Conservation (phyloP, 2,888 invertebrate species). For the Xylota sylvarum region DNA sequence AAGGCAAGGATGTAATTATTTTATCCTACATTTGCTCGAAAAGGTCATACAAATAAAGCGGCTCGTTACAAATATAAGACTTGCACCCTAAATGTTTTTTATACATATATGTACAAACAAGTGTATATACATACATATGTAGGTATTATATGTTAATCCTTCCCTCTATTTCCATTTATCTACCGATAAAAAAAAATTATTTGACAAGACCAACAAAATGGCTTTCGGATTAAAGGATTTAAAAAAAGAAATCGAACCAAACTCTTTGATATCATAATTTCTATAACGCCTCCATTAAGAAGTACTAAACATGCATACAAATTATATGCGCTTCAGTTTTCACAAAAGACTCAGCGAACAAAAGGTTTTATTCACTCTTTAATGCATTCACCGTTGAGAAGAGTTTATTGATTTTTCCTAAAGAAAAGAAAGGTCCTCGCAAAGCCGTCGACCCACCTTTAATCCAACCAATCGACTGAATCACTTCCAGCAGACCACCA, state of each 20-base stretch:
- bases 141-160: too few relatives aligned
- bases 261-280: not conserved
- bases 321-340: not conserved
- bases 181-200: too few relatives aligned
- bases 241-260: not conserved
- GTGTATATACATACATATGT: too few relatives aligned
- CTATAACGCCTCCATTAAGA: not conserved
- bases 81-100: too few relatives aligned
- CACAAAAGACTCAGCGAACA: slow-evolving; percentile 10
- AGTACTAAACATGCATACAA: not conserved
- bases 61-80: too few relatives aligned
- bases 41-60: too few relatives aligned
- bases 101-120: too few relatives aligned
- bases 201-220: too few relatives aligned
- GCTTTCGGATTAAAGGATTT: not conserved
- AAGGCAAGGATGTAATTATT: too few relatives aligned
- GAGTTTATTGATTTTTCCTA: slow-evolving; percentile 36
- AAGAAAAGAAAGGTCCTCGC: not conserved
- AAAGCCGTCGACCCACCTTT: slow-evolving; percentile 32
- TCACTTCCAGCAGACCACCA: slow-evolving; percentile 46
- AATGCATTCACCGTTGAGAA: slow-evolving; percentile 3
- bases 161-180: too few relatives aligned
- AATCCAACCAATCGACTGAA: slow-evolving; percentile 56
- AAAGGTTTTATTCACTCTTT: not conserved
- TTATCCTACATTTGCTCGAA: too few relatives aligned